phyloP scores from a whole-genome alignment of 2,113 vertebrate genomes.

The Syrmaticus mikado region DNA sequence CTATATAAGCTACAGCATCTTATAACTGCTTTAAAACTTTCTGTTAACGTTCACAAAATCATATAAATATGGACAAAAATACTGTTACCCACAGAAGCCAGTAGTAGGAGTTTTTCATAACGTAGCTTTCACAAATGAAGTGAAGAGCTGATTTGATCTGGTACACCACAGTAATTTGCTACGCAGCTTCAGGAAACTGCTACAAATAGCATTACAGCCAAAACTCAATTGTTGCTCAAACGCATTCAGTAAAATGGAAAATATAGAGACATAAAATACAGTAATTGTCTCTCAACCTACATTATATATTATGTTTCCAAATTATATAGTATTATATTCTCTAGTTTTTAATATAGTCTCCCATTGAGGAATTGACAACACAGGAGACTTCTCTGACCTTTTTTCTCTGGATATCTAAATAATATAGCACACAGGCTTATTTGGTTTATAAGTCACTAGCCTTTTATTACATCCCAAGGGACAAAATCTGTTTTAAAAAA shows the following conservation, averaged over 20 bases:
- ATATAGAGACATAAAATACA: conserved; percentile 77
- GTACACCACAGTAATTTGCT: conserved; percentile 74
- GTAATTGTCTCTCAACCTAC: conserved; percentile 78
- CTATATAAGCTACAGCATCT: neutral
- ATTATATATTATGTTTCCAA: conserved; percentile 73
- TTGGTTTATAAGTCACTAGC: conserved; percentile 64
- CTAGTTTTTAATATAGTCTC: conserved; percentile 79
- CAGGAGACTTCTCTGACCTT: conserved; percentile 71
- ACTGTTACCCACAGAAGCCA: conserved; percentile 34
- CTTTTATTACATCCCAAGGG: conserved; percentile 77
- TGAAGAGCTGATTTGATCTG: conserved; percentile 71
- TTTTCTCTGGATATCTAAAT: conserved; percentile 77
- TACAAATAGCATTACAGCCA: conserved; percentile 76
- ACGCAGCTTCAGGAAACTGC: conserved; percentile 77
- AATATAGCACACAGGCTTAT: conserved; percentile 71
- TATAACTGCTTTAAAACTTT: neutral
- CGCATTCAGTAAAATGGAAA: conserved; percentile 76
- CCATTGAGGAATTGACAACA: conserved; percentile 76
- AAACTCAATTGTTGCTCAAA: conserved; percentile 78
- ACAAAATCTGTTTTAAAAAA: conserved; percentile 73
- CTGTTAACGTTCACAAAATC: neutral
- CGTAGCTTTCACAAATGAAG: conserved; percentile 63
- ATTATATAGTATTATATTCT: conserved; percentile 76
- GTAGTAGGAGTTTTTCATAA: conserved; percentile 46
- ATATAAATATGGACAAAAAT: neutral